Base-by-base conservation (phyloP, 2,888 invertebrate genomes). In the Rhogogaster chlorosoma region DNA sequence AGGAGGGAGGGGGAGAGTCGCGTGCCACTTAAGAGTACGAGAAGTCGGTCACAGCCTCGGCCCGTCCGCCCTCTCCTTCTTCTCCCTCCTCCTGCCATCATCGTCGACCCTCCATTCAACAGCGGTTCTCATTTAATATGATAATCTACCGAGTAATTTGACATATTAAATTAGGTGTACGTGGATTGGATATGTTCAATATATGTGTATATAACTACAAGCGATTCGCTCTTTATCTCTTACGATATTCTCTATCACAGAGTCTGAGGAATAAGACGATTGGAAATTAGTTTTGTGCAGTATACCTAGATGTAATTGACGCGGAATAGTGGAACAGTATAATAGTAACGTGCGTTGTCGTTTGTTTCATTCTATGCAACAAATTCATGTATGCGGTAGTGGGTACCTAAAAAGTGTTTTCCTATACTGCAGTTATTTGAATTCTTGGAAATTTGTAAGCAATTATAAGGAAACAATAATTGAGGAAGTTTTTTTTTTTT, bases 11-110 rank as follows among this genome's bases (percentile, higher is more conserved):
- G 89, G 88, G 89, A 89, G 90, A 92, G 91, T 89, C 91, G 92
- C 93, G 93, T 93, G 92, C 93, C 93, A 93, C 93, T 93, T 93
- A 91, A 90, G 87, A 90, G 89, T 88, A 86, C 90, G 89, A 90
- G 92, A 93, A 93, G 93, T 93, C 93, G 93, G 93, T 93, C 93
- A 92, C 90, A 93, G 93, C 93, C 93, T 92, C 93, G 93, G 90
- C 91, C 90, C 92, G 91, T 92, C 91, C 90, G 88, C 88, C 89
- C 57, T 83, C 85, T 70, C 83, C 77, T 49, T 53, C 77, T 49
- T 53, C 77, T 42, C 42, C 75, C 77, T 29, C 53, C 75, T 49
- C 29, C 49, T 2, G 6, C 57, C 38, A 12, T 22, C 61, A 49
- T 53, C 61, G 38, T 32, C 77, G 49, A 38, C 53, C 49, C 49